Base-by-base conservation (phyloP, 2,888 invertebrate genomes). In the Ernsta delagoae region DNA sequence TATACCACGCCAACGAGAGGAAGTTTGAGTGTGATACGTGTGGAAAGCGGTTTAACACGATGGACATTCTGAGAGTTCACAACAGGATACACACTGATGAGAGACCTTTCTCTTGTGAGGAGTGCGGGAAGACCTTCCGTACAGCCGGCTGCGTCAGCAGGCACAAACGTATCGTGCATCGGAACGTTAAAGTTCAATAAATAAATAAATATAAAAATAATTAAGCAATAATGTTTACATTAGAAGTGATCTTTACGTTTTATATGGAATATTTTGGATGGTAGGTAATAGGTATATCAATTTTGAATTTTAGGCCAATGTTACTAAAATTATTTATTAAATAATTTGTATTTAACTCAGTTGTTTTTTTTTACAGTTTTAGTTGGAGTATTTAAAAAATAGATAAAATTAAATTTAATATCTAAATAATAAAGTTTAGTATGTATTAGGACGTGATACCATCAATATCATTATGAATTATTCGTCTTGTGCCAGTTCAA, bases 1-100 rank as follows among this genome's bases (percentile, higher is more conserved):
- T 91, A 0, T 94, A 93, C 71, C 94, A 94, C 77, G 94, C 93
- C 0, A 94, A 94, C 67, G 93, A 94, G 74, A 87, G 93, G 75
- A 93, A 92, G 57, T 92, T 87, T 74, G 87, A 85, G 5, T 94
- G 94, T 70, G 89, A 91, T 5, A 90, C 94, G 0, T 94, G 94
- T 71, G 93, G 93, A 0, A 94, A 94, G 73, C 81, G 93, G 7
- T 95, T 94, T 72, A 94, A 93, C 64, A 94, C 94, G 3, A 77
- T 89, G 36, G 94, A 94, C 65, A 94, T 94, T 31, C 78, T 95
- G 54, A 83, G 82, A 59, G 92, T 94, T 0, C 95, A 95, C 70
- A 83, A 86, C 60, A 84, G 93, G 62, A 93, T 87, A 0, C 94
- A 94, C 65, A 92, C 92, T 0, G 92, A 93, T 12, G 92, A 92